These are phyloP conservation scores for Solen grandis DNA, from an alignment of 1,140 invertebrate species.

Conservation along the genomic window DNA sequence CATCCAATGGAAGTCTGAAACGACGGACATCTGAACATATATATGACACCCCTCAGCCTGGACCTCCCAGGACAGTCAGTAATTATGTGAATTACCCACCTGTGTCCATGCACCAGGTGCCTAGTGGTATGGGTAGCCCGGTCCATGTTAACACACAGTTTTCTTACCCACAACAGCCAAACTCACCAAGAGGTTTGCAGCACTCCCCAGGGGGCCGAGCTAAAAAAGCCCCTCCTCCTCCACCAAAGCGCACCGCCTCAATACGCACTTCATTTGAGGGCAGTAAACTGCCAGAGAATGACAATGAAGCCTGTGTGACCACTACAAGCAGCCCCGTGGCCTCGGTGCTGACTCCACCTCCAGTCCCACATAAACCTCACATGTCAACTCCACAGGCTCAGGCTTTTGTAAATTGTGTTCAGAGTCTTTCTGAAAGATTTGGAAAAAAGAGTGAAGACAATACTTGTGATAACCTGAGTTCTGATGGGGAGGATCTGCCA, in stretches of 20 bases:
- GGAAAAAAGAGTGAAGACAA: conserved; percentile 71
- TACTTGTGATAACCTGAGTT: conserved; percentile 64
- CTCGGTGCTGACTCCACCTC: conserved; percentile 40
- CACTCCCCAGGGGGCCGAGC: conserved; percentile 65
- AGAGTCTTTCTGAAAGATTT: conserved; percentile 81
- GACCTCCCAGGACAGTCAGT: conserved; percentile 54
- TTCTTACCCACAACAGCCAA: conserved; percentile 41
- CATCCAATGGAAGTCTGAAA: conserved; percentile 56
- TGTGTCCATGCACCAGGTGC: conserved; percentile 58
- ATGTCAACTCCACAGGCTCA: conserved; percentile 69
- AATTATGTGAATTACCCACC: conserved; percentile 60
- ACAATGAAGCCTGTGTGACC: conserved; percentile 3
- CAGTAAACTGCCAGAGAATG: neutral
- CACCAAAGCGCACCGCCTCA: conserved; percentile 87
- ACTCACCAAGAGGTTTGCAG: conserved; percentile 59
- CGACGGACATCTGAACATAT: conserved; percentile 69
- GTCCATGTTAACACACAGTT: conserved; percentile 65
- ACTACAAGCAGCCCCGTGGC: conserved; percentile 7
- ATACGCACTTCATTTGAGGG: conserved; percentile 66
- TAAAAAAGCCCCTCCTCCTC: conserved; percentile 86
- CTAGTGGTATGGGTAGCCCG: conserved; percentile 48
- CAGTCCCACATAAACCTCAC: conserved; percentile 52
- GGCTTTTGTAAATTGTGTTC: conserved; percentile 81
- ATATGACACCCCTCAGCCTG: conserved; percentile 73
- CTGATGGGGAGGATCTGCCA: conserved; percentile 81